Percentiles rank a stretch among this genome's conserved stretches.
Conservation (phyloP, 2,888 invertebrate genomes). For the Limenitis arthemis region DNA sequence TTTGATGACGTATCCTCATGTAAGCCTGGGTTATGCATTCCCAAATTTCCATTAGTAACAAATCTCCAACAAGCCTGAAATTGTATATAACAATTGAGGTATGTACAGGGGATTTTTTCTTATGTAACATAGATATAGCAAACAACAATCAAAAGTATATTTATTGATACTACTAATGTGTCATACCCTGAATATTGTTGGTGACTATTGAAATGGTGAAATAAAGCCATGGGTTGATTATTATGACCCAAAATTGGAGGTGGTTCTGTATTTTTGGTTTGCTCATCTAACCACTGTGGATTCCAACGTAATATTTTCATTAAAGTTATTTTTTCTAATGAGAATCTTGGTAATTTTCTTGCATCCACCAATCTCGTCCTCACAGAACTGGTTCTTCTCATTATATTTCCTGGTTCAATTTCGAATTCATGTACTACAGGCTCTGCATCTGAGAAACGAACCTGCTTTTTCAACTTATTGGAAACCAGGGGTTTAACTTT, state of each 20-base stretch:
- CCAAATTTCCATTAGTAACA: conserved; percentile 77
- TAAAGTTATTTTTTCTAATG: conserved; percentile 61
- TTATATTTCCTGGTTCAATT: conserved; percentile 53
- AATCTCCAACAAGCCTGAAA: conserved; percentile 61
- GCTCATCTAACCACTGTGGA: conserved; percentile 76
- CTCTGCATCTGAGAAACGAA: conserved; percentile 43
- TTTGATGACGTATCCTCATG: conserved; percentile 36
- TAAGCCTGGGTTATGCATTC: conserved; percentile 56
- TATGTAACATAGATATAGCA: no score
- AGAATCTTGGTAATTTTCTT: conserved; percentile 44
- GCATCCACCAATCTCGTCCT: conserved; percentile 42
- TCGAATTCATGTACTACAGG: conserved; percentile 43
- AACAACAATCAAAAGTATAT: no score
- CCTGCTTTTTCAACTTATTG: conserved; percentile 42
- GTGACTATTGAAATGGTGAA: conserved; percentile 68
- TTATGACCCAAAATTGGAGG: conserved; percentile 69
- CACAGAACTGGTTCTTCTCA: conserved; percentile 49
- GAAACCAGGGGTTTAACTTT: conserved; percentile 44
- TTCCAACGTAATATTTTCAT: conserved; percentile 76
- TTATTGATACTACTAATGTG: not conserved
- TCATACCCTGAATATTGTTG: conserved; percentile 73
- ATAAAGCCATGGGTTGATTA: conserved; percentile 63
- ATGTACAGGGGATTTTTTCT: no score
- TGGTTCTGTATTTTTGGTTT: conserved; percentile 56
- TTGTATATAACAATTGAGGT: no score